A percentile compares a stretch with the other conserved stretches of the same genome.
These are phyloP conservation scores for Propsilocerus akamusi DNA, from an alignment of 1,140 invertebrate genomes.

Conservation along the genomic window DNA sequence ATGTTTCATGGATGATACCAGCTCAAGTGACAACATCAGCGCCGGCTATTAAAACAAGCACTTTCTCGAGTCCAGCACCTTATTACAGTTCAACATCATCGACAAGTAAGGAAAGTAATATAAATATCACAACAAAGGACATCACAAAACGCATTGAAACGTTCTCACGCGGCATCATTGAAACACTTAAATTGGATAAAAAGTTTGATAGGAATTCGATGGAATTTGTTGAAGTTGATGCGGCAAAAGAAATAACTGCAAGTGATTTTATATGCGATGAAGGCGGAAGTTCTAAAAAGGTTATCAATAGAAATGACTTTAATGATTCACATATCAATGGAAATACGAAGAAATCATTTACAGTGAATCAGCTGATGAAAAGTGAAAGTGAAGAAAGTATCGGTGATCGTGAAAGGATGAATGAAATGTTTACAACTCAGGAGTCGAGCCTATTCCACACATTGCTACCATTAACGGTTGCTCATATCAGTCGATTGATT, in stretches of 20 bases:
- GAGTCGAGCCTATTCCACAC: constrained; percentile 39
- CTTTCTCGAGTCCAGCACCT: background rate
- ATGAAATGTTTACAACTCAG: constrained; percentile 21
- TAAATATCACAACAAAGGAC: constrained; percentile 16
- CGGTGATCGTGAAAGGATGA: constrained; percentile 12
- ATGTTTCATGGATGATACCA: constrained; percentile 19
- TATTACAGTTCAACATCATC: background rate
- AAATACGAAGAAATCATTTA: constrained; percentile 4
- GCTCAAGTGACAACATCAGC: constrained; percentile 9
- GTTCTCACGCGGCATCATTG: constrained; percentile 23
- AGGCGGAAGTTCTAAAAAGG: constrained; percentile 16
- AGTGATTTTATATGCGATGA: constrained; percentile 16
- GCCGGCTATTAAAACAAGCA: background rate
- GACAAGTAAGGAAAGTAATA: constrained; percentile 11
- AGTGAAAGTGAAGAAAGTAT: constrained; percentile 18
- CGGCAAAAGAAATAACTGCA: constrained; percentile 19
- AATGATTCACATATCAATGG: constrained; percentile 15
- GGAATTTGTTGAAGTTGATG: constrained; percentile 22
- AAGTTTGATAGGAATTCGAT: constrained; percentile 21
- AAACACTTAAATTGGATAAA: constrained; percentile 23
- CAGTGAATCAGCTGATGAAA: constrained; percentile 7
- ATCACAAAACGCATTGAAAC: constrained; percentile 22
- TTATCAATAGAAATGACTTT: constrained; percentile 24
- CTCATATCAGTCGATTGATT: constrained; percentile 62
- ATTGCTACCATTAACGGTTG: constrained; percentile 56